phyloP scores from a whole-genome alignment of 2,113 vertebrate species.

The Rissa tridactyla region DNA sequence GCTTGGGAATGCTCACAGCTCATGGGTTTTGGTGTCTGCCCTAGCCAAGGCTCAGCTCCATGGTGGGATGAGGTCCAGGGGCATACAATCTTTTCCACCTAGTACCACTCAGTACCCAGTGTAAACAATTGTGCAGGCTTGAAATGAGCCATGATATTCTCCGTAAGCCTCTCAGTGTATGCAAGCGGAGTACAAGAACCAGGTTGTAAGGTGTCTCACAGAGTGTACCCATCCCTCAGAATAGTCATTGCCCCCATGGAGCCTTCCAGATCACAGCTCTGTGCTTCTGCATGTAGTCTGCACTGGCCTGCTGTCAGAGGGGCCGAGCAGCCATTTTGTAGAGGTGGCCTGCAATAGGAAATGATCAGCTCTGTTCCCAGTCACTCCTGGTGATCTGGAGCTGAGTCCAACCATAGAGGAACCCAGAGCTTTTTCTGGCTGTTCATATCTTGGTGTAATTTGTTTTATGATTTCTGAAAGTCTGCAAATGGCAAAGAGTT shows the following conservation, averaged over 20 bases:
- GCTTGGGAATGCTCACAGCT: not conserved
- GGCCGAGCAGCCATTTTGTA: not conserved
- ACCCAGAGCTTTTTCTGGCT: not conserved
- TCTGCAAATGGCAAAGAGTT: not conserved
- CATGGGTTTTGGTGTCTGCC: not conserved
- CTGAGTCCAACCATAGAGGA: not conserved
- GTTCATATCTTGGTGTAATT: not conserved
- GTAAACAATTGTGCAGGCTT: not conserved
- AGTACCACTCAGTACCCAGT: not conserved
- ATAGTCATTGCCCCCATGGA: not conserved
- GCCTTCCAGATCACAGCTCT: not conserved
- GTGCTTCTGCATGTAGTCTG: not conserved
- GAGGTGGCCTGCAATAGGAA: not conserved
- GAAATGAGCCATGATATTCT: not conserved
- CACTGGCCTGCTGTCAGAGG: not conserved
- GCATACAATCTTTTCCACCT: not conserved
- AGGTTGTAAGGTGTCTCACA: not conserved
- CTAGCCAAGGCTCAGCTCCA: not conserved
- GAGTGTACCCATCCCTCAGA: not conserved
- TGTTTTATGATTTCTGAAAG: not conserved
- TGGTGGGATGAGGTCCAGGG: not conserved
- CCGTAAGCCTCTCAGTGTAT: not conserved
- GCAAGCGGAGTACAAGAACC: not conserved
- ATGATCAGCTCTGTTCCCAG: not conserved
- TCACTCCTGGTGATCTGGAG: not conserved